Conservation (phyloP, 2,797 vertebrate genomes). For the Neomorphus geoffroyi region DNA sequence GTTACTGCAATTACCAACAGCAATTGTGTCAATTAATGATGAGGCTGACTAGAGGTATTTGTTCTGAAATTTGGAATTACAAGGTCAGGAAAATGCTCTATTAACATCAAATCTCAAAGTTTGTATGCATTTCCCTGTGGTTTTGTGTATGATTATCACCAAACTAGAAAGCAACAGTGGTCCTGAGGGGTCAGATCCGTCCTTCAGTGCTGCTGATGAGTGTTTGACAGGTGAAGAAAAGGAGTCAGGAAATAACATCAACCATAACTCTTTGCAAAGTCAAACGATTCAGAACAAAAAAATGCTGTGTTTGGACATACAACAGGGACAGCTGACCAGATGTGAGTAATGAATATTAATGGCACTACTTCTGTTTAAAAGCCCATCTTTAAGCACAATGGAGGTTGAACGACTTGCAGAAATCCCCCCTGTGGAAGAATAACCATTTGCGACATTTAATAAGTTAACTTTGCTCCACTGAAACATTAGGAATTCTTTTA, state of each 20-base stretch:
- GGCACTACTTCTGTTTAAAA: not conserved
- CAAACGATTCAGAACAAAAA: not conserved
- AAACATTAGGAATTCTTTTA: not conserved
- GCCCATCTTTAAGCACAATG: not conserved
- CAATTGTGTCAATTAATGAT: not conserved
- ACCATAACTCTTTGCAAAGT: not conserved
- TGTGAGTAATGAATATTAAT: not conserved
- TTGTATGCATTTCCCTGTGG: not conserved
- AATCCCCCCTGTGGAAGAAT: not conserved
- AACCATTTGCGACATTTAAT: not conserved
- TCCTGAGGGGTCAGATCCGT: not conserved
- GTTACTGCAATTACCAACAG: not conserved
- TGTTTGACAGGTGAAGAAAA: not conserved
- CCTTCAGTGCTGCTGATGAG: not conserved
- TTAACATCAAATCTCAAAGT: slow-evolving; percentile 1
- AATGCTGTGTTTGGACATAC: not conserved
- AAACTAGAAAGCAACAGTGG: not conserved
- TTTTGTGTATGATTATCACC: not conserved
- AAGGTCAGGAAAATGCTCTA: slow-evolving; percentile 15
- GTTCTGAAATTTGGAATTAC: slow-evolving; percentile 31
- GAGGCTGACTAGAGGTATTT: slow-evolving; percentile 20
- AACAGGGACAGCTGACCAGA: not conserved
- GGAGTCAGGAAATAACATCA: not conserved
- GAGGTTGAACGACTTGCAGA: not conserved
- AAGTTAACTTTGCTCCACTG: not conserved